Base-by-base conservation (phyloP, 2,888 invertebrate genomes). In the Ormyrus thymus region DNA sequence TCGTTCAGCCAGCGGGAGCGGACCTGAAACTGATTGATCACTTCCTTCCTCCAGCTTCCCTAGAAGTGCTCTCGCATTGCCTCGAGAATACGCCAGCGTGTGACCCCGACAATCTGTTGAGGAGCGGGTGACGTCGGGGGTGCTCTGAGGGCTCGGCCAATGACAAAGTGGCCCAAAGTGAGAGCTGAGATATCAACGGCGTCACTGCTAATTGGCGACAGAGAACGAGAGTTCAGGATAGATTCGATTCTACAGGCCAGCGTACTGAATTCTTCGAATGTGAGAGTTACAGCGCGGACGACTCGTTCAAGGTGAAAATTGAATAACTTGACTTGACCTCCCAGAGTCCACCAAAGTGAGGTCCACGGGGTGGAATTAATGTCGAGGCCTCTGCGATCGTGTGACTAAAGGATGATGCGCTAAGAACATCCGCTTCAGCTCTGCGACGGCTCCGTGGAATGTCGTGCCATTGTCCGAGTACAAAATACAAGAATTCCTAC, bases 381-480 rank as follows among this genome's bases (percentile, higher is more conserved):
- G 55, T 55, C 45, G 45, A 68, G 6, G 15, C 15, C 10, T 51
- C 66, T 53, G 53, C 53, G 43, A 66, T 7, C 2, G 29, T 43
- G 0, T 43, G 15, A 3, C 10, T 53, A 29, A 66, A 53, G 7
- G 29, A 11, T 10, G 66, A 66, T 0, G 66, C 66, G 7, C 45
- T 6, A 11, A 0, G 70, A 70, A 70, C 13, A 70, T 48, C 4
- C 58, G n/a, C 8, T 15, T 70, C 13, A 70, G 70, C 29, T 29
- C 29, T 29, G 29, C 58, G 9, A 45, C 56, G 9, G 70, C 58
- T n/a, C 70, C 70, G 8, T 58, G 45, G 9, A 70, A 70, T 3
- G 46, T 70, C 9, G 70, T 70, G 13, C 70, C 70, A 11, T 59
- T 56, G 50, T 70, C 70, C 6, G 55, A 65, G 58, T 68, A 75